phyloP scores from a whole-genome alignment of 2,113 vertebrate genomes.

The Tragulus kanchil region DNA sequence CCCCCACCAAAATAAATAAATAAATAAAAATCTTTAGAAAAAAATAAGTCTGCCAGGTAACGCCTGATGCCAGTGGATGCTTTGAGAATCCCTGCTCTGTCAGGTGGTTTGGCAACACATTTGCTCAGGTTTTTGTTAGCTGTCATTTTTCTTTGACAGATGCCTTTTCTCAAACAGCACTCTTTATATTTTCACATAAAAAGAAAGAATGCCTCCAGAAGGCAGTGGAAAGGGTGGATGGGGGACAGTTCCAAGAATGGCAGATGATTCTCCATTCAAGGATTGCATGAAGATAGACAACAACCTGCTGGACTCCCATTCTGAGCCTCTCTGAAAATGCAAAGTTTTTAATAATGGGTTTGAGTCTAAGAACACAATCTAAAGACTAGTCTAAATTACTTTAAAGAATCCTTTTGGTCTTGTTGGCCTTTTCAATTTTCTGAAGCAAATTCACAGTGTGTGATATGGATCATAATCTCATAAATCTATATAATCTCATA shows the following conservation, averaged over 20 bases:
- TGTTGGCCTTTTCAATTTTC: neutral
- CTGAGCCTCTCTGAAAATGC: neutral
- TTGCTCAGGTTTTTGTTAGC: neutral
- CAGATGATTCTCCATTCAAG: neutral
- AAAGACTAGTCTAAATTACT: constrained; percentile 19
- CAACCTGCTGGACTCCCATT: neutral
- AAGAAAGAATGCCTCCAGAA: neutral
- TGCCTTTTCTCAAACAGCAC: neutral
- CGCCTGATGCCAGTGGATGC: neutral
- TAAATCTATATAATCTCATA: neutral
- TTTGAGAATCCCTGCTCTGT: neutral
- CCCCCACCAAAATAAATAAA: too few relatives aligned
- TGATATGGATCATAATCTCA: neutral
- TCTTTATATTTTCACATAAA: neutral
- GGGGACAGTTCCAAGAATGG: neutral
- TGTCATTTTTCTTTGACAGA: neutral
- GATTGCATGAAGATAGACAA: neutral
- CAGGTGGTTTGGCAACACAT: neutral
- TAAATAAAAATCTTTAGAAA: too few relatives aligned
- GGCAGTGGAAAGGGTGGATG: neutral
- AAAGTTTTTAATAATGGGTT: neutral
- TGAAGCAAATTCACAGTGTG: neutral
- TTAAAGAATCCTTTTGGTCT: neutral
- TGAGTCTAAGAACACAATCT: constrained; percentile 1
- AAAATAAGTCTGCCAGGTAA: neutral